phyloP scores from a whole-genome alignment of 2,888 invertebrate genomes.

The Acleris literana region DNA sequence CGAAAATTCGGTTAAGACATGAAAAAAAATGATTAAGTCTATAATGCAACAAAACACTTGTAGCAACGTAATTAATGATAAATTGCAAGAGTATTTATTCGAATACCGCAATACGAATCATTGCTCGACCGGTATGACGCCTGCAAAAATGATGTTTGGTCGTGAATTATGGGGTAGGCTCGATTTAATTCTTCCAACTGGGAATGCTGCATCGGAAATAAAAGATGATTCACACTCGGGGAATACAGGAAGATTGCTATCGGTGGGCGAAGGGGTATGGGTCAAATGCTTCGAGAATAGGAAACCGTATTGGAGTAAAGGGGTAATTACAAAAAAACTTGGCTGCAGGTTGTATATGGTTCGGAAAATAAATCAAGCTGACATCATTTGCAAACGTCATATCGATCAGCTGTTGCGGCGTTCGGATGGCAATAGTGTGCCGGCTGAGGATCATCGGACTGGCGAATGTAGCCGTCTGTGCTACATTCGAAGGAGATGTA shows the following conservation, averaged over 20 bases:
- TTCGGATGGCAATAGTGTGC: neutral
- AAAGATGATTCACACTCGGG: too few species aligned
- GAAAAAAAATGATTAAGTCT: conserved; percentile 16
- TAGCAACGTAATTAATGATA: neutral
- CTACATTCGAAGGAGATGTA: neutral
- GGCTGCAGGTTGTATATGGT: conserved; percentile 2
- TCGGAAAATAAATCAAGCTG: neutral
- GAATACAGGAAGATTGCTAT: neutral
- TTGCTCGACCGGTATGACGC: too few species aligned
- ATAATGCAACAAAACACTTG: conserved; percentile 1
- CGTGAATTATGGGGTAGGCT: too few species aligned
- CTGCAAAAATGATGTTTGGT: too few species aligned
- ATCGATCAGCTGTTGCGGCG: conserved; percentile 5
- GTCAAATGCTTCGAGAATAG: neutral
- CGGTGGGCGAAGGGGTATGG: conserved; percentile 6
- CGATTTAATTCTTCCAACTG: too few species aligned
- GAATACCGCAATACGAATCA: conserved; percentile 11
- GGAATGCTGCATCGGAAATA: too few species aligned
- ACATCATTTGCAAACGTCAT: conserved; percentile 11
- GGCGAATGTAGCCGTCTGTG: too few species aligned
- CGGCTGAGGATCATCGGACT: neutral
- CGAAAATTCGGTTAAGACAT: conserved; percentile 32
- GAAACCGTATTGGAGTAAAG: neutral
- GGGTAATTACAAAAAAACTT: conserved; percentile 4
- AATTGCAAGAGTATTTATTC: conserved; percentile 9